Evolutionary conservation across 2,113 vertebrate genomes (phyloP).

Genomic region (Semnornis frantzii): DNA sequence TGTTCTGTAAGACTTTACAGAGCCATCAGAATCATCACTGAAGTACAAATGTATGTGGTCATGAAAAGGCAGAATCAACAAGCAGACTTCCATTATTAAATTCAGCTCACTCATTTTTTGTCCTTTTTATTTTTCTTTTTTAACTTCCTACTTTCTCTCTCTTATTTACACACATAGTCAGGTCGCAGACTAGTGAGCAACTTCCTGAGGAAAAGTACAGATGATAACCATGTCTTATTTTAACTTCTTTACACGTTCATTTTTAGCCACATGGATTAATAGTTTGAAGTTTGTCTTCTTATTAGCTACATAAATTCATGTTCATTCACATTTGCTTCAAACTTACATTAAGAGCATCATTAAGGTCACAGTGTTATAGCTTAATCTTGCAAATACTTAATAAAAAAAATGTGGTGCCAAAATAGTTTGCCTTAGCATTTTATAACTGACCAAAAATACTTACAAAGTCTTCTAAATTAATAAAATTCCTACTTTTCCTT

Average conservation of each 20-base stretch:
- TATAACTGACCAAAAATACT: not conserved
- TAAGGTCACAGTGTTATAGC: not conserved
- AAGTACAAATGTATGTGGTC: not conserved
- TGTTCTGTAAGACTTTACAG: not conserved
- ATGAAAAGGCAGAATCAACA: not conserved
- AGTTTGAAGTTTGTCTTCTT: not conserved
- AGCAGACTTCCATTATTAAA: not conserved
- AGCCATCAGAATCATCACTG: not conserved
- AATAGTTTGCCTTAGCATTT: not conserved
- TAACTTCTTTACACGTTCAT: not conserved
- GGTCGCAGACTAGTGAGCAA: not conserved
- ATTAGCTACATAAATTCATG: not conserved
- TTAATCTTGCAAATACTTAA: conserved; percentile 13
- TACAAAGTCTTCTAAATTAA: not conserved
- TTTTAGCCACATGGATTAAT: not conserved
- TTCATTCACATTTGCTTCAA: conserved; percentile 14
- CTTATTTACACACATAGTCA: not conserved
- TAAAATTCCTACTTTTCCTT: not conserved
- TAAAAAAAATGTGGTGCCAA: not conserved
- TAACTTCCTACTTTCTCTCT: not conserved
- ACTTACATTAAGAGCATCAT: not conserved
- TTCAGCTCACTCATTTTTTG: not conserved
- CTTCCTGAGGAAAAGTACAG: not conserved
- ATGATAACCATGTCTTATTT: not conserved
- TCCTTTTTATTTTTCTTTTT: not conserved